Evolutionary conservation across 2,888 invertebrate genomes (phyloP).

Genomic region (Eupithecia subumbrata): DNA sequence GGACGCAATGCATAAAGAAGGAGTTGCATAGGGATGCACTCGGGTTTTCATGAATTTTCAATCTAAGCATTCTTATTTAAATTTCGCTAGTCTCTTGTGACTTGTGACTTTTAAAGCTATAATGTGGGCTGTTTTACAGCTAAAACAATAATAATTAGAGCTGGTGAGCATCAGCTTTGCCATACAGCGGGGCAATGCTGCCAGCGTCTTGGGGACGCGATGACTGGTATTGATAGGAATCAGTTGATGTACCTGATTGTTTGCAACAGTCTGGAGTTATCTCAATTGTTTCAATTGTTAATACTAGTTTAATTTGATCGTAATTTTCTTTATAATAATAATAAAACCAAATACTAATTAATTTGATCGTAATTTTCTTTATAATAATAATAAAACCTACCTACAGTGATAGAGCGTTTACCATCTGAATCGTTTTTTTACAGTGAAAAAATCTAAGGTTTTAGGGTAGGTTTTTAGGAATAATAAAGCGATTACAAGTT

Average conservation of each 20-base stretch:
- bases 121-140: not conserved
- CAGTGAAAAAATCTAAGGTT: not conserved
- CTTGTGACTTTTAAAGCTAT: not conserved
- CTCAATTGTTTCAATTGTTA: too few species aligned
- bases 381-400: not conserved
- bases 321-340: too few species aligned
- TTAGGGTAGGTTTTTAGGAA: not conserved
- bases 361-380: too few species aligned
- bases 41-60: slow-evolving; percentile 57
- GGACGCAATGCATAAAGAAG: slow-evolving; percentile 59
- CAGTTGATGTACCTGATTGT: too few species aligned
- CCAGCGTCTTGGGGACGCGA: too few species aligned
- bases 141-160: not conserved
- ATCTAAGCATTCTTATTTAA: slow-evolving; percentile 54
- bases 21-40: slow-evolving; percentile 37
- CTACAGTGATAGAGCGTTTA: not conserved
- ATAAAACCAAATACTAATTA: too few species aligned
- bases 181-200: too few species aligned
- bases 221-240: too few species aligned
- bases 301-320: too few species aligned
- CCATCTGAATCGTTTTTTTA: not conserved
- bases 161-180: too few species aligned
- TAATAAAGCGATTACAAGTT: not conserved
- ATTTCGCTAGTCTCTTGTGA: slow-evolving; percentile 48
- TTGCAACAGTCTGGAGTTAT: too few species aligned